phyloP scores from a whole-genome alignment of 2,888 invertebrate genomes.

The Perdita meconis region DNA sequence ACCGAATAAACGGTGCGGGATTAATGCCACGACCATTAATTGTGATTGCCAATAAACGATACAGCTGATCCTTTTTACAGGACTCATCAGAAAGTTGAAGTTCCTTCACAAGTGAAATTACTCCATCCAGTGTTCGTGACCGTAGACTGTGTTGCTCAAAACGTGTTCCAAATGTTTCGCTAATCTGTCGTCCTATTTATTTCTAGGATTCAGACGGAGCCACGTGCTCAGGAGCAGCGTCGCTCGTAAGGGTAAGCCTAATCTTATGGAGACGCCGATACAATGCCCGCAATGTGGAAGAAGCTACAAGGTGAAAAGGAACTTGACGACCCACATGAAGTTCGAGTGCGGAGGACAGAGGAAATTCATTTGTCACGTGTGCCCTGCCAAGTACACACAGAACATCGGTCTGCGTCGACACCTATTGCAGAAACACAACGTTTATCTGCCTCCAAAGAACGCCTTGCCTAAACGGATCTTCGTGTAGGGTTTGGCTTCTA shows the following conservation, averaged over 20 bases:
- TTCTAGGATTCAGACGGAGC: slow-evolving; percentile 52
- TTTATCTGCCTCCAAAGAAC: slow-evolving; percentile 71
- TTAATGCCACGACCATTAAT: background rate
- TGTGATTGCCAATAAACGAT: background rate
- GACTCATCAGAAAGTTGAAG: background rate
- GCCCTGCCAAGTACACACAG: slow-evolving; percentile 88
- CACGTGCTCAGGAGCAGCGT: background rate
- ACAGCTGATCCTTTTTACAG: background rate
- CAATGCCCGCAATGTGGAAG: slow-evolving; percentile 77
- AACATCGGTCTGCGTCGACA: slow-evolving; percentile 85
- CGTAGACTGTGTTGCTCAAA: background rate
- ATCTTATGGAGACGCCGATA: background rate
- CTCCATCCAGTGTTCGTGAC: background rate
- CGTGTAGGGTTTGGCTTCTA: no score
- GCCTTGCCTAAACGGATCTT: slow-evolving; percentile 66
- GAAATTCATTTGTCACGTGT: slow-evolving; percentile 88
- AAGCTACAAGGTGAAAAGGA: slow-evolving; percentile 77
- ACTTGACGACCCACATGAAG: slow-evolving; percentile 86
- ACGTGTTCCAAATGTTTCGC: slow-evolving; percentile 8
- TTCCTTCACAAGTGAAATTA: slow-evolving; percentile 2
- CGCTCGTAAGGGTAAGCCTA: background rate
- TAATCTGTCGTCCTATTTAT: slow-evolving; percentile 50
- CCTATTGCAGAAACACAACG: slow-evolving; percentile 70
- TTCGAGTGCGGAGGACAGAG: slow-evolving; percentile 90
- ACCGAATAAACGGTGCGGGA: slow-evolving; percentile 4